Evolutionary conservation across 1,140 invertebrate species (phyloP).

Genomic region (Homarus americanus): DNA sequence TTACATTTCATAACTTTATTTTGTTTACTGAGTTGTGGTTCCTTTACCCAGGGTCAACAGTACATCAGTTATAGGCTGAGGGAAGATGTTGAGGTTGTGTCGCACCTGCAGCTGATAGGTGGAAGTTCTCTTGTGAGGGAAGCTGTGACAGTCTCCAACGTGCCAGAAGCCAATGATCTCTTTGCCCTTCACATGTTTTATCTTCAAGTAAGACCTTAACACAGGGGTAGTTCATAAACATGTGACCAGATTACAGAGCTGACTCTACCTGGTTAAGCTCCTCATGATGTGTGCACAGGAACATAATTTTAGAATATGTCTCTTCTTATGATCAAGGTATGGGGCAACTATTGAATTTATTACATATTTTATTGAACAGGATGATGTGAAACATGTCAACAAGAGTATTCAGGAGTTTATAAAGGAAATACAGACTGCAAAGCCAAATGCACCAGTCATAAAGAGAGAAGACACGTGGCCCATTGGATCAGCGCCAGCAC

Average conservation of each 20-base stretch:
- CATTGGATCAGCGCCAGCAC: slow-evolving; percentile 85
- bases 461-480: slow-evolving; percentile 83
- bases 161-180: slow-evolving; percentile 59
- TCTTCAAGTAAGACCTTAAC: slow-evolving; percentile 43
- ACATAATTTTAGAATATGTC: too few species aligned
- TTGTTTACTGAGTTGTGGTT: neutral
- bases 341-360: too few species aligned
- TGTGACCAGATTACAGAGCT: too few species aligned
- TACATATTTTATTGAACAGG: slow-evolving; percentile 7
- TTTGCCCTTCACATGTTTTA: slow-evolving; percentile 64
- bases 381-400: slow-evolving; percentile 59
- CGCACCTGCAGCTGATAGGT: slow-evolving; percentile 65
- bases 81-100: slow-evolving; percentile 63
- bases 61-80: slow-evolving; percentile 48
- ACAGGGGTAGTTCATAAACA: too few species aligned
- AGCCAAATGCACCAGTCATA: slow-evolving; percentile 61
- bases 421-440: slow-evolving; percentile 32
- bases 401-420: slow-evolving; percentile 30
- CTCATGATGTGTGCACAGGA: too few species aligned
- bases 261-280: too few species aligned
- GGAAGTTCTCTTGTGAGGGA: slow-evolving; percentile 65
- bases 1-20: too few species aligned
- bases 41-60: slow-evolving; percentile 26
- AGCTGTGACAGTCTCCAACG: slow-evolving; percentile 62
- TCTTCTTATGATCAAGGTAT: too few species aligned